Base-by-base conservation (phyloP, 2,797 vertebrate genomes). In the Microctenopoma lineatum region DNA sequence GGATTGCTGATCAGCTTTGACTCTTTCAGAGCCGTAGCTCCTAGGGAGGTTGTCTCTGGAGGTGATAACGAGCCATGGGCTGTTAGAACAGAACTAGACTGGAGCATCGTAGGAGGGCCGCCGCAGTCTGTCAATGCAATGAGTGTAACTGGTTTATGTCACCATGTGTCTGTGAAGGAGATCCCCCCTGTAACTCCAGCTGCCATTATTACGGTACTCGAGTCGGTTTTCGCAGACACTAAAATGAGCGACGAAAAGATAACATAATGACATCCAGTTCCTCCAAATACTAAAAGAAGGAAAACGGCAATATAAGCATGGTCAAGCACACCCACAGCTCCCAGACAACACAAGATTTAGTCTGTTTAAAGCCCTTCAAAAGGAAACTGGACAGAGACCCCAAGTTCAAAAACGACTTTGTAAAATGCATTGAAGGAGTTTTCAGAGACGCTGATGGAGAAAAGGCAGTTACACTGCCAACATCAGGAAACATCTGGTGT, bases 401-500 rank as follows among this genome's bases (percentile, higher is more conserved):
- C 0, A 73, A 51, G 3, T 73, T 66, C 11, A 70, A 57, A 5
- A 11, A 15, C 1, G 44, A 76, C 6, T 62, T 75, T 15, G 5
- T 59, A 1, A 73, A 2, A 2, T 15, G 67, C 11, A 70, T 81
- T 42, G 11, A 70, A 39, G 34, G 18, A 0, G 32, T 64, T 8
- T 32, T 70, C 2, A 66, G 29, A 12, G 44, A 77, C 15, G 13
- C 42, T 0, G 65, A 70, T n/a, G 65, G 32, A 1, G 66, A 62
- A 2, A 42, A 1, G 10, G 61, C 4, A 2, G 39, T 36, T 0
- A 9, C 0, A 0, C 11, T 21, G 14, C n/a, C 66, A n/a, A 5
- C 27, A 3, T 1, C 3, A 1, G 51, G 48, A 1, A 25, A 39
- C 2, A 13, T 5, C 0, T 80, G 77, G 64, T 65, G 65, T 4